Percentiles rank a stretch among this genome's conserved stretches.
phyloP scores from a whole-genome alignment of 2,797 vertebrate genomes.

The Phylloscopus collybita region DNA sequence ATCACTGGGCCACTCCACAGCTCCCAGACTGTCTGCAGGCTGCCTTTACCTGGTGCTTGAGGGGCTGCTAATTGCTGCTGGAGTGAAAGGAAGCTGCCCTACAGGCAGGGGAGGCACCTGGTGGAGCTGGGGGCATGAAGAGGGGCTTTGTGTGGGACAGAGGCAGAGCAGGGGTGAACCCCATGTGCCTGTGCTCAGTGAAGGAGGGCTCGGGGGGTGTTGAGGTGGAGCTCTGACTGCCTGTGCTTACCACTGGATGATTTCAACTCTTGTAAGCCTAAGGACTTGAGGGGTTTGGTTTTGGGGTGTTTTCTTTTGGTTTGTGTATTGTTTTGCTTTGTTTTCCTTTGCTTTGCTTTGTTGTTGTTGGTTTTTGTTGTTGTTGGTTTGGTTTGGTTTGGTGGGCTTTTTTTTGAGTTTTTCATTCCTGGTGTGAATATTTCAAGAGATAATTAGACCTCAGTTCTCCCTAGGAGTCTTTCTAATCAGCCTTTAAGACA shows the following conservation, averaged over 20 bases:
- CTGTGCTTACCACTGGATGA: neutral
- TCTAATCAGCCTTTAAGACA: neutral
- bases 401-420: neutral
- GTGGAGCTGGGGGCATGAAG: neutral
- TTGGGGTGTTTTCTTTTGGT: neutral
- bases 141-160: neutral
- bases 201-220: neutral
- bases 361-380: neutral
- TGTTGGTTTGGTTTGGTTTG: no score
- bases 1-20: neutral
- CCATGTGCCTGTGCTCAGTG: fast-evolving
- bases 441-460: neutral
- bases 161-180: no score
- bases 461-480: neutral
- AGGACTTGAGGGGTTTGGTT: neutral
- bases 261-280: neutral
- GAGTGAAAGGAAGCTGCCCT: neutral
- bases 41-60: neutral
- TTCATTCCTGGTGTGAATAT: neutral
- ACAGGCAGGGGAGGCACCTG: fast-evolving
- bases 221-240: neutral
- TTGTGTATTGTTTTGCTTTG: neutral
- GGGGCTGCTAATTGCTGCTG: neutral
- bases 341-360: neutral
- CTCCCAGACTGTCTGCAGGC: neutral